Evolutionary conservation across 35 echinoderm and acorn worm species (phyloP).

Genomic region (Lytechinus pictus): DNA sequence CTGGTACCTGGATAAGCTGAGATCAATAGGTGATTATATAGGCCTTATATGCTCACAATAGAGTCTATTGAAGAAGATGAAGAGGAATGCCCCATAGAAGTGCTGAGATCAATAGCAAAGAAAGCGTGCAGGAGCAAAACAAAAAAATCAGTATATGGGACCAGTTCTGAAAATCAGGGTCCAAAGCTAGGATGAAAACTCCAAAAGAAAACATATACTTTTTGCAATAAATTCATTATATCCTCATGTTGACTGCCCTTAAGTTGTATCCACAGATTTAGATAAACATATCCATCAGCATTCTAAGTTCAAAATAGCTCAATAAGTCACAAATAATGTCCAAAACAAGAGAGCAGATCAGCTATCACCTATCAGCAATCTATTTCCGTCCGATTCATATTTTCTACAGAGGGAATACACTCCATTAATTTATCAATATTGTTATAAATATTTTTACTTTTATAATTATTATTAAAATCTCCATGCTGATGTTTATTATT

Average conservation of each 20-base stretch:
- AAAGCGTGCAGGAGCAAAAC: neutral
- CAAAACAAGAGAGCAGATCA: no score
- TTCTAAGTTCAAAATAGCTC: neutral
- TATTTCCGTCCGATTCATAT: no score
- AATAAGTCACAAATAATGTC: neutral
- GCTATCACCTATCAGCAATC: no score
- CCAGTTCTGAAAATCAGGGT: neutral
- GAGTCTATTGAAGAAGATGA: neutral
- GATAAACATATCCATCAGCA: constrained; percentile 14
- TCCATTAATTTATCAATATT: no score
- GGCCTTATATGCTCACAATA: neutral
- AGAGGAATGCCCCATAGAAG: neutral
- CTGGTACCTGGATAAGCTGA: neutral
- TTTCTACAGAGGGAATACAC: no score
- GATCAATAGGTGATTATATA: neutral
- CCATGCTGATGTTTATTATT: no score
- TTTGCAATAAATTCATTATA: neutral
- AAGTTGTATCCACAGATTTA: constrained; percentile 20
- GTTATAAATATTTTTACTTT: no score
- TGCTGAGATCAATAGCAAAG: neutral
- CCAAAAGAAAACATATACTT: constrained; percentile 6
- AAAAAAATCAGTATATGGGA: neutral
- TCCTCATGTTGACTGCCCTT: neutral
- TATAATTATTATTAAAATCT: no score
- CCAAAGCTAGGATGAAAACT: neutral